phyloP scores from a whole-genome alignment of 2,113 vertebrate species.

The Mormyrus iriodes region DNA sequence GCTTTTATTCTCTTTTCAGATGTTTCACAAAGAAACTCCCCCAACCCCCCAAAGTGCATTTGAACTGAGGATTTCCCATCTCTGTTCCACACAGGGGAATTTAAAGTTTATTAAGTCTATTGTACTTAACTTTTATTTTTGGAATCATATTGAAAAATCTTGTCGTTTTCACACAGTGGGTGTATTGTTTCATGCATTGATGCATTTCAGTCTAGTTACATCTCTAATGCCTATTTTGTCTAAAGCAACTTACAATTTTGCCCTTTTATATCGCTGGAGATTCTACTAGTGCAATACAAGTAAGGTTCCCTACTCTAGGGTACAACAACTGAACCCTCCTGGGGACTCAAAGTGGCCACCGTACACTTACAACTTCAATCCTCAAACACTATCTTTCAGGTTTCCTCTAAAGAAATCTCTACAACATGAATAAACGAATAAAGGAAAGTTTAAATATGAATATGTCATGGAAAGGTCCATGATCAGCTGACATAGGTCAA shows the following conservation, averaged over 20 bases:
- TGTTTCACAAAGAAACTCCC: conserved; percentile 7
- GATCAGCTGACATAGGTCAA: conserved; percentile 42
- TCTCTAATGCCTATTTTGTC: neutral
- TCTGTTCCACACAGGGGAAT: neutral
- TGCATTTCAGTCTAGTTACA: neutral
- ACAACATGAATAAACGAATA: neutral
- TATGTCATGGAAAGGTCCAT: neutral
- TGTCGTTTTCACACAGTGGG: neutral
- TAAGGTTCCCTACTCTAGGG: neutral
- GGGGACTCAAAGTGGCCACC: neutral
- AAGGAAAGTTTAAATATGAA: neutral
- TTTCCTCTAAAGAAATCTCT: neutral
- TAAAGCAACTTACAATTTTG: neutral
- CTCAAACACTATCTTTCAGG: neutral
- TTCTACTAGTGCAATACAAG: neutral
- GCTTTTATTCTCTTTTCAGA: conserved; percentile 5
- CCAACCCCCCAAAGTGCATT: neutral
- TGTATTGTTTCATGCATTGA: neutral
- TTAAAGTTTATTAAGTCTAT: neutral
- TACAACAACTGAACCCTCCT: neutral
- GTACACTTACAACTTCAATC: neutral
- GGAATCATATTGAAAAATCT: conserved; percentile 3
- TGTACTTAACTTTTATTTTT: neutral
- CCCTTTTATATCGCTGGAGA: neutral
- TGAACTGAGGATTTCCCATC: conserved; percentile 14